Evolutionary conservation across 2,888 invertebrate genomes (phyloP), one percentile per base, ranked within the genome.

Genomic region (Antitype chi): DNA sequence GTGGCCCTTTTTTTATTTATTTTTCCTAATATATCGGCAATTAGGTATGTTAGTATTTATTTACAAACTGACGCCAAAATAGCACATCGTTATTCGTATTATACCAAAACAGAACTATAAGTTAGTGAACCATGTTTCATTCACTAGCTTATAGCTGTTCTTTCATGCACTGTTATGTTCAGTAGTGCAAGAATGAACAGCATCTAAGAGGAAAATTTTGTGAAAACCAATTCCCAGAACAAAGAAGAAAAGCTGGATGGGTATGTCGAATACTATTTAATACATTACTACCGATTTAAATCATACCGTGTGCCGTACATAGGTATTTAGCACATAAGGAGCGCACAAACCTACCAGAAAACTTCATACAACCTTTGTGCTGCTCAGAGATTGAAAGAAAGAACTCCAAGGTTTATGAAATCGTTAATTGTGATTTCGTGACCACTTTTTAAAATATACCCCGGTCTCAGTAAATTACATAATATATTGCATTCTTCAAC

Each of bases 1-100:
- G 60, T 17, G 49, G 53, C n/a, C 53, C 32, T 20, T 68, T 62
- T 32, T 62, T 49, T 66, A 28, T 67, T 67, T 67, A 52, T 52
- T 67, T 67, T 52, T 52, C 52, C 52, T 32, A n/a, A 23, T 52
- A 32, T 17, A 32, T 28, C 28, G 49, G 28, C 15, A 28, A 67
- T 32, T 52, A 32, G 0, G 28, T 32, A 17, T n/a, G 32, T 52
- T n/a, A 15, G 15, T 23, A 62, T 28, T 60, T 62, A 62, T 62
- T 72, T 43, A 53, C 28, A 47, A 23, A 62, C 72, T 32, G 23
- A 32, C 62, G 20, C 47, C n/a, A 43, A 55, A 62, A 72, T 53
- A 28, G 43, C 43, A 9, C 9, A 15, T n/a, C 28, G 23, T 28
- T 55, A 64, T 72, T 47, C 9, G 11, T 15, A 64, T 6, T 43